phyloP scores from a whole-genome alignment of 2,888 invertebrate genomes.

The Lingula anatina region DNA sequence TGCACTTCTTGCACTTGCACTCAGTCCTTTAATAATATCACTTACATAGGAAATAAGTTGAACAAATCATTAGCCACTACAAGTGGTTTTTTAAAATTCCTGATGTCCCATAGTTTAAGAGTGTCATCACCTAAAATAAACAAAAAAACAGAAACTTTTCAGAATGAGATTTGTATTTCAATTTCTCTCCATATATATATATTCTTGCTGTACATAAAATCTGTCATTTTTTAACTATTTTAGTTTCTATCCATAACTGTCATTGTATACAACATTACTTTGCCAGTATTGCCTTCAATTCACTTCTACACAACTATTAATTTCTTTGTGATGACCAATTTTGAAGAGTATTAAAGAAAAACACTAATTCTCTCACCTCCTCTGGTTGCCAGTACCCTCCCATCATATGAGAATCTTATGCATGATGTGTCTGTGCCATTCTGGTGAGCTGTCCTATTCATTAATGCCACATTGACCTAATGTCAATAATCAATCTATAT shows the following conservation, averaged over 20 bases:
- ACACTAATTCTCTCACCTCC: conserved; percentile 61
- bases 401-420: conserved; percentile 83
- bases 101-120: conserved; percentile 89
- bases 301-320: background rate
- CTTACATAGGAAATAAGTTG: conserved; percentile 67
- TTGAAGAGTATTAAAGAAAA: background rate
- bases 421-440: conserved; percentile 76
- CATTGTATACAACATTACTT: background rate
- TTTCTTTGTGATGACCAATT: too few species aligned
- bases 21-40: too few species aligned
- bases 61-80: conserved; percentile 67
- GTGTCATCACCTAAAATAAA: conserved; percentile 86
- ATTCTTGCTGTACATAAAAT: too few species aligned
- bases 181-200: too few species aligned
- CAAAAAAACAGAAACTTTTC: too few species aligned
- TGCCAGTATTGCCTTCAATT: background rate
- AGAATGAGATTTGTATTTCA: too few species aligned
- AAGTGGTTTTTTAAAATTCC: conserved; percentile 74
- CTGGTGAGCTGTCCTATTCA: conserved; percentile 64
- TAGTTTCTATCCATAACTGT: too few species aligned
- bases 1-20: too few species aligned
- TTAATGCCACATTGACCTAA: conserved; percentile 72
- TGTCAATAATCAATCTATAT: too few species aligned
- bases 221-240: too few species aligned
- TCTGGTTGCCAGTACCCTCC: conserved; percentile 71